A percentile compares a stretch with the other conserved stretches of the same genome.
Evolutionary conservation across 2,888 invertebrate genomes (phyloP).

Genomic region (Cephonodes hylas): DNA sequence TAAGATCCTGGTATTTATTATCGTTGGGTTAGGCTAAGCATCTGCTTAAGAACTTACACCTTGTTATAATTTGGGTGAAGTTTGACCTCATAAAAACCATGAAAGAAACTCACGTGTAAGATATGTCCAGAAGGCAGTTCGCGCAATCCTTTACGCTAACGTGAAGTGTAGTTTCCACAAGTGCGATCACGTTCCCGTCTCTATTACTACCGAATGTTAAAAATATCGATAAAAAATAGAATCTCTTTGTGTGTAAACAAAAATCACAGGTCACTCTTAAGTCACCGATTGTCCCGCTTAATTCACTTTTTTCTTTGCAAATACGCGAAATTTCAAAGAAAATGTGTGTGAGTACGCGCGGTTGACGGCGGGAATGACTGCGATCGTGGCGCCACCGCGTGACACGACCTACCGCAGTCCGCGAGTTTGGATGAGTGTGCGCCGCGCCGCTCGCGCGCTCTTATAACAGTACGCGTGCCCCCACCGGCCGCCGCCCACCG

Average conservation of each 20-base stretch:
- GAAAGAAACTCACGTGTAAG: slow-evolving; percentile 42
- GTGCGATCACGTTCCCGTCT: slow-evolving; percentile 61
- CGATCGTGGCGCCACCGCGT: slow-evolving; percentile 72
- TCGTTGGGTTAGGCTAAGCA: background rate
- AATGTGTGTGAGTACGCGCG: slow-evolving; percentile 60
- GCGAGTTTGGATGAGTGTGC: slow-evolving; percentile 68
- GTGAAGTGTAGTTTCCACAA: slow-evolving; percentile 63
- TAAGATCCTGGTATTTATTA: background rate
- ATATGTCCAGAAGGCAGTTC: slow-evolving; percentile 50
- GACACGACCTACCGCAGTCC: slow-evolving; percentile 78
- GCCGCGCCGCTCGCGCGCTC: slow-evolving; percentile 52
- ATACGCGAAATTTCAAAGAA: slow-evolving; percentile 79
- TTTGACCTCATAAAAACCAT: background rate
- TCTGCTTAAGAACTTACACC: background rate
- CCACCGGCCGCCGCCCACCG: slow-evolving; percentile 39
- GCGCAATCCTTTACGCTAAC: slow-evolving; percentile 74
- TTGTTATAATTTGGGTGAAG: no score
- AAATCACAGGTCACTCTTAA: slow-evolving; percentile 69
- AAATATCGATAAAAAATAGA: slow-evolving; percentile 52
- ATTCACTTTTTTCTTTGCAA: slow-evolving; percentile 78
- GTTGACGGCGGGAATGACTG: slow-evolving; percentile 52
- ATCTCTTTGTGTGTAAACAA: slow-evolving; percentile 50
- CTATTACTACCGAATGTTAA: slow-evolving; percentile 47
- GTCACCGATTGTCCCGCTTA: slow-evolving; percentile 64
- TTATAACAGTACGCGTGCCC: slow-evolving; percentile 50